Base-by-base conservation (phyloP, 2,797 vertebrate species). In the Labroides dimidiatus region DNA sequence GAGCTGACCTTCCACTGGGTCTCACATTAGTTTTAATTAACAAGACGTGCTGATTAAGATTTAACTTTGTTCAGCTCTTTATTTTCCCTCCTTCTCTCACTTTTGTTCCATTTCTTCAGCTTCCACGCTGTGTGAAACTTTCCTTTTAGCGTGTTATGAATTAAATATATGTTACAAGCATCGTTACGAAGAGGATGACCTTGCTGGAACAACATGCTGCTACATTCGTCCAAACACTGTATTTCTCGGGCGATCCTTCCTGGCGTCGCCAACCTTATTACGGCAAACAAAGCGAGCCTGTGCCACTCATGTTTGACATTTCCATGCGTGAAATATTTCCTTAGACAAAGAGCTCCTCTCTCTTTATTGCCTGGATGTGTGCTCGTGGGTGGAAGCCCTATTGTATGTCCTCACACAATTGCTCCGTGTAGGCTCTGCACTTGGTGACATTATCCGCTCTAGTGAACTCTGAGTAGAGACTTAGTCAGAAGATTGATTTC, bases 401-500 rank as follows among this genome's bases (percentile, higher is more conserved):
- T 80, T 86, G 74, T 81, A 67, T 71, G 76, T 79, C 78, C 72
- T 83, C 75, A 74, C 79, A 81, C 88, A 85, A 77, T 86, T 24
- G 24, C 76, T 74, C 6, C 21, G 39, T 82, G 74, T 74, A 50
- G 73, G 84, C 82, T 72, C 62, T 67, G 78, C 69, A 79, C 80
- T 84, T 51, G 3, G 54, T 84, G 84, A 83, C 82, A 78, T 85
- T 82, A 85, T 84, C 77, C 65, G 65, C 86, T 85, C 86, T 78
- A 33, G 74, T 82, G 72, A 86, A 84, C 84, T 82, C 84, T 69
- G 81, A 86, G 83, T 84, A 55, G 75, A 41, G 45, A 73, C 75
- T 84, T 71, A 79, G 81, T 84, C 77, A 78, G 64, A 82, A 78
- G 86, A 89, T 90, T 84, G 85, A 91, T 90, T 89, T 71, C 60